Conservation (phyloP, 2,888 invertebrate species). For the Lysandra coridon region DNA sequence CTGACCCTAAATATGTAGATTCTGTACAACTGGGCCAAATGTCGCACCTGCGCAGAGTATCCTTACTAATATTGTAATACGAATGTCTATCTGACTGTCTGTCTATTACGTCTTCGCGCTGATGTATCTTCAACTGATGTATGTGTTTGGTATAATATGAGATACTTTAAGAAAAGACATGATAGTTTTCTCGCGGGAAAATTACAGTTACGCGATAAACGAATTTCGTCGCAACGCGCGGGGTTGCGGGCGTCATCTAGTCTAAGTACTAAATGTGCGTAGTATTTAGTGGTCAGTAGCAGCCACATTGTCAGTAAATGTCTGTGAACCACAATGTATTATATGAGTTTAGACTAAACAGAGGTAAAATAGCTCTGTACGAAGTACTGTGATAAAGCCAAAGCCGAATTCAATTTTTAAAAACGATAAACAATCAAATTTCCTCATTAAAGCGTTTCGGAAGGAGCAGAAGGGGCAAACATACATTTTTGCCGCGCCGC, state of each 20-base stretch:
- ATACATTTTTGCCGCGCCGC: no score
- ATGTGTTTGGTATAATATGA: no score
- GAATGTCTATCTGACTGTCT: not conserved
- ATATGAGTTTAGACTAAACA: no score
- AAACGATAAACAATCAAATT: no score
- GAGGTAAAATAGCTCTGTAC: no score
- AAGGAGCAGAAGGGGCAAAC: no score
- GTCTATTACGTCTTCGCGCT: not conserved
- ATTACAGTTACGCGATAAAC: not conserved
- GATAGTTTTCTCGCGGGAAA: not conserved
- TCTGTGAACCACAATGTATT: not conserved
- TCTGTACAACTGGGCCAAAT: constrained; percentile 12
- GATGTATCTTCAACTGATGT: no score
- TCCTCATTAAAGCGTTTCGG: no score
- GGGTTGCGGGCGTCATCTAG: not conserved
- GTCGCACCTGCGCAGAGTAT: not conserved
- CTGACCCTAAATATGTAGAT: not conserved
- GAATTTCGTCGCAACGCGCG: no score
- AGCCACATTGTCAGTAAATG: not conserved
- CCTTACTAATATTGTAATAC: not conserved
- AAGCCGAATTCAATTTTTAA: no score
- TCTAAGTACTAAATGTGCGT: not conserved
- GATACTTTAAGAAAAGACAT: not conserved
- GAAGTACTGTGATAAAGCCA: no score
- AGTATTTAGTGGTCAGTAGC: not conserved